Evolutionary conservation across 2,888 invertebrate species (phyloP), one percentile per base, ranked within the genome.

Genomic region (Noctua janthina): DNA sequence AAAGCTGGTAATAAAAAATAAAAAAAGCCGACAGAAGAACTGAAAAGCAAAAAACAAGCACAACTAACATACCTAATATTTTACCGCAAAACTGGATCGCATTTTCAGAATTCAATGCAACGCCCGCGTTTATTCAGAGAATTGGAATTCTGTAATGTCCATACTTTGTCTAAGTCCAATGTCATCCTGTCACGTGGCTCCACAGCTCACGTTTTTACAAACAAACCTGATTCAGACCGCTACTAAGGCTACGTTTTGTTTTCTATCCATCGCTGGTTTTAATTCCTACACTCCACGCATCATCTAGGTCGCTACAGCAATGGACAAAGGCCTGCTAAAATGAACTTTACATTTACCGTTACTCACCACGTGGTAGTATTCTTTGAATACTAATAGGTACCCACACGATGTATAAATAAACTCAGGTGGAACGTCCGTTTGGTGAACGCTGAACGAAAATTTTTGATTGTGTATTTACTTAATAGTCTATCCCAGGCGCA

Each of bases 131-230:
- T n/a, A 43, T 66, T 78, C 59, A 51, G n/a, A 4, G 1, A 74
- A 39, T 76, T n/a, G 77, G 20, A 54, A 56, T 83, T 86, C 83
- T 79, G 86, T 62, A 20, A 1, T n/a, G 13, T 69, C 39, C 39
- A 15, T 69, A 20, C 23, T 35, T 67, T 54, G 17, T 39, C 11
- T 43, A 20, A 68, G 49, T 68, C 81, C 78, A 88, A 87, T 82
- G 81, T 35, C 88, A 82, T 75, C 51, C 46, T 29, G 75, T 71
- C 88, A 85, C 88, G 87, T 87, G 88, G 68, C 51, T 49, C 15
- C 15, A 23, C 59, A 39, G 59, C 82, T 83, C 87, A 88, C 87
- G 88, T 88, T 81, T 78, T 81, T 51, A 81, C 68, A 74, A 84
- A 84, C 71, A 79, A 79, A 86, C 35, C 70, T 7, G 75, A 75